These are phyloP conservation scores for Oxyscelio sp. DNA, from an alignment of 2,888 invertebrate species.

Conservation along the genomic window DNA sequence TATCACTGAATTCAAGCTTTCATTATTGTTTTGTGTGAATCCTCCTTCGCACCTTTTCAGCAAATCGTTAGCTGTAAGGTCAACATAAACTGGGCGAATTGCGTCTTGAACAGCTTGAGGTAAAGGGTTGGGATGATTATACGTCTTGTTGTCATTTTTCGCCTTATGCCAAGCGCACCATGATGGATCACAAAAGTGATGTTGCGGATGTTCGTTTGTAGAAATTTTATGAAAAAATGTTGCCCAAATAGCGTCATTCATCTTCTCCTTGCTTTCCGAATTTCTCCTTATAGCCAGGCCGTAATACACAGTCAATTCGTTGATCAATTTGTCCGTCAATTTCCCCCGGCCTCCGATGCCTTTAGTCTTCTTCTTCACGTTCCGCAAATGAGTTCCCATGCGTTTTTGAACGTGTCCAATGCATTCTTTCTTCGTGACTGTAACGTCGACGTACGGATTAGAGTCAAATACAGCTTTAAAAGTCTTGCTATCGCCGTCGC, in stretches of 20 bases:
- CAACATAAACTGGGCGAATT: conserved; percentile 57
- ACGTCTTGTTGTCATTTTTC: not conserved
- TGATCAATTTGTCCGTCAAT: conserved; percentile 47
- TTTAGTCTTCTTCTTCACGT: conserved; percentile 39
- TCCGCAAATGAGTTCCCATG: conserved; percentile 31
- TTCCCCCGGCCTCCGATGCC: conserved; percentile 55
- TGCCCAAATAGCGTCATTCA: not conserved
- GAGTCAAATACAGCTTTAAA: conserved; percentile 6
- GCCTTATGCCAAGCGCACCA: conserved; percentile 49
- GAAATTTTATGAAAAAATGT: conserved; percentile 2
- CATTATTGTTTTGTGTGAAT: conserved; percentile 63
- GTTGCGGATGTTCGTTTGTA: not conserved
- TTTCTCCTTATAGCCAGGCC: conserved; percentile 56
- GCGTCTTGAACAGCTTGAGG: conserved; percentile 44
- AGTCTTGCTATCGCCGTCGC: conserved; percentile 18
- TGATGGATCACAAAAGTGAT: conserved; percentile 31
- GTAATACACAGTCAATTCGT: conserved; percentile 58
- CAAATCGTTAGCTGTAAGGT: conserved; percentile 63
- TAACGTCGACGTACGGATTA: not conserved
- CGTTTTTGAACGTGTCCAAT: not conserved
- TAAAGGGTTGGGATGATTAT: conserved; percentile 2
- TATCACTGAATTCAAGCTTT: conserved; percentile 46
- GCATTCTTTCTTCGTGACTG: conserved; percentile 34
- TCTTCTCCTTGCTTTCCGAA: conserved; percentile 39
- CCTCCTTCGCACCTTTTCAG: conserved; percentile 61